Percentiles rank a stretch among this genome's conserved stretches.
Evolutionary conservation across 2,888 invertebrate species (phyloP).

Genomic region (Incurvaria masculella): DNA sequence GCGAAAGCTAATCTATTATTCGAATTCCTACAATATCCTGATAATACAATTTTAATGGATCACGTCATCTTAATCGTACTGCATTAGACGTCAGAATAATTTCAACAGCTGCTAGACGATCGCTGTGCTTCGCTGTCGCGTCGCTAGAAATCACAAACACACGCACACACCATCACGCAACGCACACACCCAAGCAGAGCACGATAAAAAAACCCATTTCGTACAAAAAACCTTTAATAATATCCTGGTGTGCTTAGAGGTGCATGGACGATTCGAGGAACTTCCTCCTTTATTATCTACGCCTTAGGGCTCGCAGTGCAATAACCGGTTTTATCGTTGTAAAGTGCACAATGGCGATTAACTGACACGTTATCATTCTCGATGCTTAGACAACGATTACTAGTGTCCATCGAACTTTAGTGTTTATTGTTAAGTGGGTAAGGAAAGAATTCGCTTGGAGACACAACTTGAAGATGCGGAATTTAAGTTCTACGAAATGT

Average conservation of each 20-base stretch:
- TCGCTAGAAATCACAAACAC: conserved; percentile 20
- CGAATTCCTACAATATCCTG: no score
- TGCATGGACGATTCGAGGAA: neutral
- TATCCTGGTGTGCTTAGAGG: conserved; percentile 30
- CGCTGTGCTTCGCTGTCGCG: conserved; percentile 18
- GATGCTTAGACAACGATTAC: neutral
- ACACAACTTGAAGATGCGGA: neutral
- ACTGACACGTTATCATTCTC: neutral
- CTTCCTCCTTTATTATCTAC: neutral
- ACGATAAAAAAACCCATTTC: conserved; percentile 13
- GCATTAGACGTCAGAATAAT: conserved; percentile 40
- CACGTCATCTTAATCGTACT: conserved; percentile 24
- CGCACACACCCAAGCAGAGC: conserved; percentile 40
- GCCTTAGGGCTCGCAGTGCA: neutral
- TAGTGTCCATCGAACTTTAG: neutral
- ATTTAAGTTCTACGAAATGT: neutral
- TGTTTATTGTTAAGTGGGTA: neutral
- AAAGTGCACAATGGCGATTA: neutral
- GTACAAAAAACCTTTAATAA: conserved; percentile 52
- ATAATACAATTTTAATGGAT: no score
- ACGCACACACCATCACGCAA: conserved; percentile 27
- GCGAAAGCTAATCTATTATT: no score
- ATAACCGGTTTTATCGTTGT: neutral
- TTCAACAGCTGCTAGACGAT: conserved; percentile 50
- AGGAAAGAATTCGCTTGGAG: neutral